Base-by-base conservation (phyloP, 2,888 invertebrate genomes). In the Cistogaster globosa region DNA sequence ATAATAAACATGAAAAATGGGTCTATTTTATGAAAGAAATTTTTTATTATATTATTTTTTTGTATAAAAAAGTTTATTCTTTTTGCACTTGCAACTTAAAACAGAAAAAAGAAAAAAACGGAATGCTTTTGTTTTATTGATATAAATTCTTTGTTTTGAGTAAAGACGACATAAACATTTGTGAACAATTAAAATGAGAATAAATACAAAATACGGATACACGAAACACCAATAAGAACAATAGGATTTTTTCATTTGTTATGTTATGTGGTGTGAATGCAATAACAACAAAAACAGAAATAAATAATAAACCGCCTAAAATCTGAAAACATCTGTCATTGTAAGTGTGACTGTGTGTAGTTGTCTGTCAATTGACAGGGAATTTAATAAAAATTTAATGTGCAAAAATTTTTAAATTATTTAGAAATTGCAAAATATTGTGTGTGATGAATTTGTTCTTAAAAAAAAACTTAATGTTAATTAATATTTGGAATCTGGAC, bases 131-230 rank as follows among this genome's bases (percentile, higher is more conserved):
- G 69, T 80, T 68, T 60, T 68, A 80, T 67, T 74, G 72, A 60
- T 26, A 74, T 80, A 67, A 67, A 60, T 74, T 74, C 42, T 68
- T 20, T 80, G 60, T 72, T 57, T 32, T n/a, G 72, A 67, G 48
- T 4, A 69, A 69, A 69, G 81, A 75, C 81, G 81, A 81, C 75
- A 81, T 62, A 81, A 81, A 81, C 75, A 69, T 69, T 75, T 68
- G 69, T 11, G 38, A 69, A 81, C 75, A 81, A 81, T 69, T 81
- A 63, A 55, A 75, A 80, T 63, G 69, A 81, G 55, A 55, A 63
- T 26, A 81, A 74, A 74, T 60, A 58, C 20, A 42, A 68, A 81
- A 62, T 68, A 68, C 74, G 72, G 58, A 74, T 74, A 74, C n/a
- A 68, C 55, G 55, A 53, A 62, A 75, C 72, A 63, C 51, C 53